Evolutionary conservation across 1,140 invertebrate genomes (phyloP).

Genomic region (Drosophila repleta): DNA sequence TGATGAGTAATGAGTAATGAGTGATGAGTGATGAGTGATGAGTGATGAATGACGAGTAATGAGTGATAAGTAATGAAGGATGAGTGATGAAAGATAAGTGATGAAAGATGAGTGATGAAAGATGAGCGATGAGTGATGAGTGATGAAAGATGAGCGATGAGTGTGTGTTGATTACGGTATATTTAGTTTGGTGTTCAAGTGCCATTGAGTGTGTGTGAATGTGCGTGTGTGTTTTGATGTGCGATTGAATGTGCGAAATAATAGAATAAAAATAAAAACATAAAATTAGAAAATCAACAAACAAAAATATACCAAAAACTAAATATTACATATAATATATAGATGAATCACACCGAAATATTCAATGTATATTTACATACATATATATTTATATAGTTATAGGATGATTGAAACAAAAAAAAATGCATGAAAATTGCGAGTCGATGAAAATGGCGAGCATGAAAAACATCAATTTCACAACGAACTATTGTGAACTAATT

Average conservation of each 20-base stretch:
- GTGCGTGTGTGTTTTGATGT: conserved; percentile 11
- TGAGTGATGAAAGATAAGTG: conserved; percentile 1
- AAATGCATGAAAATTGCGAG: neutral
- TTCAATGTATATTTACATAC: neutral
- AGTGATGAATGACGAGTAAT: neutral
- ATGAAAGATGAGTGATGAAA: neutral
- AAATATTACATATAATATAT: neutral
- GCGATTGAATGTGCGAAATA: conserved; percentile 55
- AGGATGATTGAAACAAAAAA: too few relatives aligned
- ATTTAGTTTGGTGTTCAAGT: conserved; percentile 3
- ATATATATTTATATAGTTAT: neutral
- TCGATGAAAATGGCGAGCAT: conserved; percentile 54
- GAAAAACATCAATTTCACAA: conserved; percentile 15
- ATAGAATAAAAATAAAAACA: conserved; percentile 39
- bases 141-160: conserved; percentile 5
- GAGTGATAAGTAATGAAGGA: neutral
- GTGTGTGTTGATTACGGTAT: conserved; percentile 1
- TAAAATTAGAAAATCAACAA: conserved; percentile 41
- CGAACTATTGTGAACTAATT: too few relatives aligned
- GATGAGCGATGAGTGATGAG: conserved; percentile 8
- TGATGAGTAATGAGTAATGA: neutral
- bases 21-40: conserved; percentile 13
- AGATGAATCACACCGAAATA: conserved; percentile 18
- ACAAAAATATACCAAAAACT: conserved; percentile 6
- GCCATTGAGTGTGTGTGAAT: conserved; percentile 9